Conservation (phyloP, 2,113 vertebrate genomes). For the Sceloporus undulatus region DNA sequence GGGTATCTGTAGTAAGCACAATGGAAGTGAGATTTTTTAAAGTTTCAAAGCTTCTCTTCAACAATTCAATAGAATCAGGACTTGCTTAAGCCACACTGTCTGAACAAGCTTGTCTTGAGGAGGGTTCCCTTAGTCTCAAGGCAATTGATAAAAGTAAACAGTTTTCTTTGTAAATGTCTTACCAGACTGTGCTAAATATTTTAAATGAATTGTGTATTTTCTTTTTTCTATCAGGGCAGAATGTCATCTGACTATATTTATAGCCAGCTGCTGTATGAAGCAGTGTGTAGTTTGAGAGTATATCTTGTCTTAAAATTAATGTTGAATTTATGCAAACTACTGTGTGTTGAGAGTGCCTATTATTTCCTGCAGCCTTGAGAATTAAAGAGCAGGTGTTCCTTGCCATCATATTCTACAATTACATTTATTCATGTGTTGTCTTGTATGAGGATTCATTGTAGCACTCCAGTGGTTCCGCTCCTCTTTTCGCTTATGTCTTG, state of each 20-base stretch:
- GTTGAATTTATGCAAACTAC: not conserved
- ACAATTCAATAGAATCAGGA: not conserved
- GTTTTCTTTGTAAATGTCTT: not conserved
- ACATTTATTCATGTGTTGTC: not conserved
- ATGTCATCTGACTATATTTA: not conserved
- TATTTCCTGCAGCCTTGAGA: slow-evolving; percentile 1
- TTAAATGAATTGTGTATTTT: slow-evolving; percentile 1
- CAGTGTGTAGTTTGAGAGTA: not conserved
- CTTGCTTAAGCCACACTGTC: not conserved
- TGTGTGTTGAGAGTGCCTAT: not conserved
- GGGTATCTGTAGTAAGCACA: not conserved
- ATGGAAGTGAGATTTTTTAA: not conserved
- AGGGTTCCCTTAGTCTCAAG: not conserved
- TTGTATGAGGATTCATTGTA: slow-evolving; percentile 11
- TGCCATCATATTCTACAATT: slow-evolving; percentile 19
- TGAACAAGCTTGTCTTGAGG: not conserved
- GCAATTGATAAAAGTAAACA: not conserved
- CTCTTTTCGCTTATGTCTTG: not conserved
- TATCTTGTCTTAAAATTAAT: slow-evolving; percentile 18
- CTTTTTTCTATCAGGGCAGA: not conserved
- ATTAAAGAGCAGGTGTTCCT: slow-evolving; percentile 32
- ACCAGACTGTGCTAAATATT: not conserved
- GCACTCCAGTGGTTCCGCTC: not conserved
- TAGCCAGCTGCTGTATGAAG: not conserved
- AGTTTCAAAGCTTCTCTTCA: not conserved